A percentile compares a stretch with the other conserved stretches of the same genome.
Evolutionary conservation across 2,797 vertebrate species (phyloP).

Genomic region (Okamejei kenojei): DNA sequence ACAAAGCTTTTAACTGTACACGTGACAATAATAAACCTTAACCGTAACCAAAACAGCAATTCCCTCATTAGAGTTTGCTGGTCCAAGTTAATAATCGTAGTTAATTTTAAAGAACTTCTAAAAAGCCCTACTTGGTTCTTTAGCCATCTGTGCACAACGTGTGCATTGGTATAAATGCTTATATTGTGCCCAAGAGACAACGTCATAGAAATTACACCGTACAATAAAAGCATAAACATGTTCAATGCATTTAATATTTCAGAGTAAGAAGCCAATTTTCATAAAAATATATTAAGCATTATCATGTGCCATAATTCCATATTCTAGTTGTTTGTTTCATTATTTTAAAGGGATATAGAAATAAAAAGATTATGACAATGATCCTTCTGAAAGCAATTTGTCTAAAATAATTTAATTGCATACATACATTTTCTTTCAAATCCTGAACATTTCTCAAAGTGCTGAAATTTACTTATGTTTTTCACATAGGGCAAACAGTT

Average conservation of each 20-base stretch:
- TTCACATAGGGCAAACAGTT: not conserved
- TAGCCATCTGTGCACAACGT: not conserved
- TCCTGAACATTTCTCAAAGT: not conserved
- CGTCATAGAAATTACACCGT: not conserved
- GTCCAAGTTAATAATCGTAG: not conserved
- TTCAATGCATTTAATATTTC: not conserved
- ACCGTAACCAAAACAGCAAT: not conserved
- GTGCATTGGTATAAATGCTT: not conserved
- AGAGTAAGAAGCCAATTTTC: not conserved
- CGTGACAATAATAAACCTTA: too few species aligned
- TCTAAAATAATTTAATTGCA: conserved; percentile 6
- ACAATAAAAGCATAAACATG: not conserved
- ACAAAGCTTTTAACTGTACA: too few species aligned
- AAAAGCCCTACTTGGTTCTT: not conserved
- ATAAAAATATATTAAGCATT: not conserved
- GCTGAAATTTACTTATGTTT: not conserved
- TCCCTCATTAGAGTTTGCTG: not conserved
- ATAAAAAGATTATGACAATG: not conserved
- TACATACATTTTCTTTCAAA: not conserved
- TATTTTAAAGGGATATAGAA: not conserved
- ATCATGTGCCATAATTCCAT: not conserved
- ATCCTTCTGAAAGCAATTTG: not conserved
- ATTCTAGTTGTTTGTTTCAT: not conserved
- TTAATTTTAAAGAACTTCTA: not conserved
- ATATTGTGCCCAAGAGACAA: not conserved